Conservation (phyloP, 2,113 vertebrate species). For the Dermatemys mawii region DNA sequence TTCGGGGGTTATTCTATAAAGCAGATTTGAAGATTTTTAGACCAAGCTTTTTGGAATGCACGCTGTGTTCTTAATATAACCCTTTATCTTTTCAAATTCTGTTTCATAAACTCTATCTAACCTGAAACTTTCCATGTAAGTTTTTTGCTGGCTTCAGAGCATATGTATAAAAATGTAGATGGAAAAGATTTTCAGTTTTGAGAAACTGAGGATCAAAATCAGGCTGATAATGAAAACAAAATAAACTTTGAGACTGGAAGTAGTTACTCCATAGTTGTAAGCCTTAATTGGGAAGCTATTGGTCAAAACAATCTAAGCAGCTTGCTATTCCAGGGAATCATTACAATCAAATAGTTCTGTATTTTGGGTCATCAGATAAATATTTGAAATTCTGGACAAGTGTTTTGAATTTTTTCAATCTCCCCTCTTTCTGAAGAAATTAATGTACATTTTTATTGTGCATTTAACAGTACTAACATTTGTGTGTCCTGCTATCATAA, state of each 20-base stretch:
- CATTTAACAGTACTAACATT: background rate
- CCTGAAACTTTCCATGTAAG: background rate
- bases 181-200: background rate
- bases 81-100: background rate
- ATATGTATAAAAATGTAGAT: background rate
- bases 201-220: background rate
- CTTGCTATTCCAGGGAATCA: background rate
- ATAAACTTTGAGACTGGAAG: background rate
- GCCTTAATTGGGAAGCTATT: background rate
- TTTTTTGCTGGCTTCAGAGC: background rate
- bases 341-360: background rate
- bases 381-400: background rate
- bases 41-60: background rate
- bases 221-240: background rate
- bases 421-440: background rate
- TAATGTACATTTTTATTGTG: background rate
- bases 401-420: background rate
- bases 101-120: background rate
- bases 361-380: background rate
- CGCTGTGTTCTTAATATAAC: background rate
- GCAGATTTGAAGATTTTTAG: background rate
- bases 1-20: background rate
- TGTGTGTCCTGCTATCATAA: background rate
- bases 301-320: background rate
- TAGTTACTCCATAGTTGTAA: background rate